Percentiles rank a stretch among this genome's conserved stretches.
phyloP scores from a whole-genome alignment of 1,140 invertebrate genomes.

The Neodiprion fabricii region DNA sequence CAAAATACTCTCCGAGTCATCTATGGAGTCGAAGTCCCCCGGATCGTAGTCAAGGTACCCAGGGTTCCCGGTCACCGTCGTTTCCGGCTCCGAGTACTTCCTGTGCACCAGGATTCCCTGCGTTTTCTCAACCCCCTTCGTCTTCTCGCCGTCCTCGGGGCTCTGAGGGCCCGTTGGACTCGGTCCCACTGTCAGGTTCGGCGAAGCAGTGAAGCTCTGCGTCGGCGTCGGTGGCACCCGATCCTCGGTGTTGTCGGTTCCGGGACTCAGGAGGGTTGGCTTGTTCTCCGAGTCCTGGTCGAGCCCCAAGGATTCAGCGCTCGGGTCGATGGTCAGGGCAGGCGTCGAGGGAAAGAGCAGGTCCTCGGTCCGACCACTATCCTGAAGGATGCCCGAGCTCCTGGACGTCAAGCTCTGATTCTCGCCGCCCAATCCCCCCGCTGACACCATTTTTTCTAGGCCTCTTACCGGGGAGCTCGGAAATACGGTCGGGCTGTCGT shows the following conservation, averaged over 20 bases:
- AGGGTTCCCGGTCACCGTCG: conserved; percentile 21
- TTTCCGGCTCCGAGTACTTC: conserved; percentile 25
- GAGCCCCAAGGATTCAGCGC: conserved; percentile 45
- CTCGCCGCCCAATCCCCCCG: neutral
- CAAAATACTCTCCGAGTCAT: conserved; percentile 30
- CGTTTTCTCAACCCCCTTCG: conserved; percentile 1
- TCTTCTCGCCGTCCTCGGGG: conserved; percentile 21
- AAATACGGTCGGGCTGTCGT: conserved; percentile 43
- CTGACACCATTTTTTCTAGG: conserved; percentile 31
- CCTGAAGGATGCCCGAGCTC: conserved; percentile 42
- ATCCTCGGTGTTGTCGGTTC: conserved; percentile 30
- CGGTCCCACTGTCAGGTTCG: conserved; percentile 28
- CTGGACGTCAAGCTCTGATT: conserved; percentile 28
- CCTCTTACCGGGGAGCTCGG: conserved; percentile 38
- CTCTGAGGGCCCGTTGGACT: conserved; percentile 23
- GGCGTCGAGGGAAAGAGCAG: conserved; percentile 41
- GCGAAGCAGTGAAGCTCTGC: conserved; percentile 23
- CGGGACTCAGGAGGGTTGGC: conserved; percentile 31
- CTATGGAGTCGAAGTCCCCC: conserved; percentile 33
- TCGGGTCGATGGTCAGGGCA: conserved; percentile 39
- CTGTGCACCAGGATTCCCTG: conserved; percentile 19
- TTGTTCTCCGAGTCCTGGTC: conserved; percentile 50
- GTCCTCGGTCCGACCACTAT: conserved; percentile 43
- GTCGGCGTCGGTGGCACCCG: conserved; percentile 20
- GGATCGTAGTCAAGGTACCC: conserved; percentile 24